Evolutionary conservation across 30 jellyfish, hydroid and myxozoan genomes (phyloP).

Genomic region (Turritopsis dohrnii): DNA sequence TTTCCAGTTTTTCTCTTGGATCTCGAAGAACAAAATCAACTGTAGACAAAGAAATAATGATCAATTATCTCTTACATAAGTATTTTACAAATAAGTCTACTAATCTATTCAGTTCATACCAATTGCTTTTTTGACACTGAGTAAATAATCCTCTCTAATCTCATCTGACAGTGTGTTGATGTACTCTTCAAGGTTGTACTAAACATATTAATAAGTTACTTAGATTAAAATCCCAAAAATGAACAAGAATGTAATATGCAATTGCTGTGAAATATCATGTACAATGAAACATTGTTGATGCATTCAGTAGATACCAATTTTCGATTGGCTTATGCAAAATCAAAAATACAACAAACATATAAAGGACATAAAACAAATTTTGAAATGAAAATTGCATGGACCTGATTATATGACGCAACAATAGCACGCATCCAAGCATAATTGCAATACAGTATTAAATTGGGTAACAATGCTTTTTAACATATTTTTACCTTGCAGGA

Average conservation of each 20-base stretch:
- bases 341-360: not conserved
- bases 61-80: too few relatives aligned
- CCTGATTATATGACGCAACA: too few relatives aligned
- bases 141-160: constrained; percentile 86
- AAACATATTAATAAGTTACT: not conserved
- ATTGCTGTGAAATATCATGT: not conserved
- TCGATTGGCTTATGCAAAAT: not conserved
- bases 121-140: constrained; percentile 92
- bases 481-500: constrained; percentile 55
- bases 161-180: constrained; percentile 85
- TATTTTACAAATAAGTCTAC: too few relatives aligned
- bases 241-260: too few relatives aligned
- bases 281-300: too few relatives aligned
- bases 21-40: constrained; percentile 90
- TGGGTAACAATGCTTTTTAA: too few relatives aligned
- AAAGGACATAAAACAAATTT: too few relatives aligned
- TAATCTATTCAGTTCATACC: constrained; percentile 38
- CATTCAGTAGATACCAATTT: not conserved
- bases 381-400: too few relatives aligned
- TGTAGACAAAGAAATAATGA: not conserved
- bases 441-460: too few relatives aligned
- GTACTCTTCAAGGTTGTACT: constrained; percentile 66
- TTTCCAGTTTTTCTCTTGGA: constrained; percentile 82
- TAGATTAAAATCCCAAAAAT: too few relatives aligned
- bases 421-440: too few relatives aligned